Percentiles rank a stretch among this genome's conserved stretches.
phyloP scores from a whole-genome alignment of 2,797 vertebrate genomes.

The Trematocara caparti region DNA sequence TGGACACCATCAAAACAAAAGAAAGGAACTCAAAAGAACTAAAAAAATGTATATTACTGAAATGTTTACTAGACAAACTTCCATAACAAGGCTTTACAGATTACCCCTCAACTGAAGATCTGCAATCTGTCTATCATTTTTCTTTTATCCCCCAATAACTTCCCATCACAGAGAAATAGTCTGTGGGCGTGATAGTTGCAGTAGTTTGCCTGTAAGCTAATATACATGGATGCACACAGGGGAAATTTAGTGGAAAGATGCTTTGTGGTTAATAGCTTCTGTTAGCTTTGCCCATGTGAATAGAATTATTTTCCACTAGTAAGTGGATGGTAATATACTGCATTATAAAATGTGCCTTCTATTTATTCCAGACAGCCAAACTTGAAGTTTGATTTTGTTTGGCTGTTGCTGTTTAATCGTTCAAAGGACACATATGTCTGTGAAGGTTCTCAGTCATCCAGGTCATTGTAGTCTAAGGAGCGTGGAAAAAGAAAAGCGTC shows the following conservation, averaged over 20 bases:
- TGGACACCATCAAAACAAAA: neutral
- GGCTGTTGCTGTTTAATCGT: neutral
- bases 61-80: neutral
- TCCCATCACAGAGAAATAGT: neutral
- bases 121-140: neutral
- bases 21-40: neutral
- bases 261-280: neutral
- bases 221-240: neutral
- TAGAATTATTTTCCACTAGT: neutral
- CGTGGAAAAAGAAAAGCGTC: neutral
- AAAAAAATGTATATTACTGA: accelerated
- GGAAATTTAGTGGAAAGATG: slow-evolving; percentile 17
- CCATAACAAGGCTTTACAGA: neutral
- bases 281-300: neutral
- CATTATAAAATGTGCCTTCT: neutral
- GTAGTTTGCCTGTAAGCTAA: neutral
- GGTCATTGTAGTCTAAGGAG: neutral
- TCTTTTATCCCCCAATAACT: neutral
- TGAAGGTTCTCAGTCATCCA: neutral
- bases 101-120: neutral
- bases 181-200: neutral
- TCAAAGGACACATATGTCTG: neutral
- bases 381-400: neutral
- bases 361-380: neutral
- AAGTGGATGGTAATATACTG: neutral